These are phyloP conservation scores for Kryptolebias marmoratus DNA, from an alignment of 2,113 vertebrate species.

Conservation along the genomic window DNA sequence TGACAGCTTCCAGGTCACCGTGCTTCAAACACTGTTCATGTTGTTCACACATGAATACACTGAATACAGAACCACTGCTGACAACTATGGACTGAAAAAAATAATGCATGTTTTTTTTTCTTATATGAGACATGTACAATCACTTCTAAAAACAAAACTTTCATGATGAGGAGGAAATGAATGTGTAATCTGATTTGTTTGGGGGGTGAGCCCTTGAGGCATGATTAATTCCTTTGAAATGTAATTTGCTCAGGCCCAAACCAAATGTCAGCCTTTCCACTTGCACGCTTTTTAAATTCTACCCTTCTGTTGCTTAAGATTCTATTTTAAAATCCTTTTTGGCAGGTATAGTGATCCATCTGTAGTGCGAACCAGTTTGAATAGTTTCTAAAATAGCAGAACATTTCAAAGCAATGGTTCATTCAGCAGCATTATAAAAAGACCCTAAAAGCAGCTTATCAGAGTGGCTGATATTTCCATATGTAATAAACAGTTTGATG, in stretches of 20 bases:
- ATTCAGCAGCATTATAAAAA: constrained; percentile 19
- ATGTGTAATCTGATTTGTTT: neutral
- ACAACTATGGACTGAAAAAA: neutral
- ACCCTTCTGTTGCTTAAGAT: constrained; percentile 14
- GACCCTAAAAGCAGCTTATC: constrained; percentile 18
- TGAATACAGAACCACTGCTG: neutral
- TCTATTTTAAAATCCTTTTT: constrained; percentile 34
- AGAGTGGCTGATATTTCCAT: neutral
- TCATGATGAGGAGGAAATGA: neutral
- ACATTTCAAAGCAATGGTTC: constrained; percentile 24
- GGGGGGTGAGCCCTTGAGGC: neutral
- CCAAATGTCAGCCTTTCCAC: constrained; percentile 38
- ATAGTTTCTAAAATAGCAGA: constrained; percentile 44
- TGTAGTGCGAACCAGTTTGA: constrained; percentile 45
- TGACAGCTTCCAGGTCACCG: constrained; percentile 37
- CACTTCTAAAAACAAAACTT: neutral
- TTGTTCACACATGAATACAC: constrained; percentile 19
- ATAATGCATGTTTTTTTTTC: neutral
- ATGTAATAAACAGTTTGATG: neutral
- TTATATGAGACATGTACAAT: neutral
- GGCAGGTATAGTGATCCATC: constrained; percentile 59
- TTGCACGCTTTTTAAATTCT: constrained; percentile 34
- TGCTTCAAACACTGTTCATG: constrained; percentile 31
- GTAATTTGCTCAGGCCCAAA: neutral
- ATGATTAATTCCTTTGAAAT: neutral